A percentile compares a stretch with the other conserved stretches of the same genome.
Conservation (phyloP, 1,140 invertebrate species). For the Aphidius gifuensis region DNA sequence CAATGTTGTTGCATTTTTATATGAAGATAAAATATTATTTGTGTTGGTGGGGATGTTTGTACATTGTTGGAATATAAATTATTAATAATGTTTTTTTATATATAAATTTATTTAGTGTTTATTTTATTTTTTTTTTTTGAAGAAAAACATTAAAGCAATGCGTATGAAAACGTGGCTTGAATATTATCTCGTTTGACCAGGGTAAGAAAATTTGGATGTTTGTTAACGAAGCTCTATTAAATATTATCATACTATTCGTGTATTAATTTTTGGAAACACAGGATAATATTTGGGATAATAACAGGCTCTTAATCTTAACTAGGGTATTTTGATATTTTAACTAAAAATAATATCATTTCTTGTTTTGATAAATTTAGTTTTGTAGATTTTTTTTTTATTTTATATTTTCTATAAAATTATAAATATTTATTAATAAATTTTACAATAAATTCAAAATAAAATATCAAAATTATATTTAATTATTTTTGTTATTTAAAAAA, state of each 20-base stretch:
- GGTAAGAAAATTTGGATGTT: conserved; percentile 10
- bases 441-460: too few species aligned
- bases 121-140: neutral
- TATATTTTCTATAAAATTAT: too few species aligned
- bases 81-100: too few species aligned
- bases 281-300: neutral
- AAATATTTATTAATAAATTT: too few species aligned
- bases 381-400: conserved; percentile 31
- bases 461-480: too few species aligned
- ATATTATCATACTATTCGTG: conserved; percentile 15
- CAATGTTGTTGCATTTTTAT: neutral
- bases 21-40: too few species aligned
- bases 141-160: conserved; percentile 13
- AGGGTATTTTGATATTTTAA: too few species aligned
- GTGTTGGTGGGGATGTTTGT: too few species aligned
- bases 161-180: conserved; percentile 27
- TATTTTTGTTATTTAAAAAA: too few species aligned
- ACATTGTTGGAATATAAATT: too few species aligned
- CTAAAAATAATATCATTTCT: conserved; percentile 41
- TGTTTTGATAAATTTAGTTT: conserved; percentile 31
- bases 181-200: conserved; percentile 42
- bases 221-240: conserved; percentile 19
- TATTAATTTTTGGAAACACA: conserved; percentile 9
- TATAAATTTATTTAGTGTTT: conserved; percentile 1
- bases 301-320: too few species aligned